Conservation (phyloP, 2,888 invertebrate species). For the Patella caerulea region DNA sequence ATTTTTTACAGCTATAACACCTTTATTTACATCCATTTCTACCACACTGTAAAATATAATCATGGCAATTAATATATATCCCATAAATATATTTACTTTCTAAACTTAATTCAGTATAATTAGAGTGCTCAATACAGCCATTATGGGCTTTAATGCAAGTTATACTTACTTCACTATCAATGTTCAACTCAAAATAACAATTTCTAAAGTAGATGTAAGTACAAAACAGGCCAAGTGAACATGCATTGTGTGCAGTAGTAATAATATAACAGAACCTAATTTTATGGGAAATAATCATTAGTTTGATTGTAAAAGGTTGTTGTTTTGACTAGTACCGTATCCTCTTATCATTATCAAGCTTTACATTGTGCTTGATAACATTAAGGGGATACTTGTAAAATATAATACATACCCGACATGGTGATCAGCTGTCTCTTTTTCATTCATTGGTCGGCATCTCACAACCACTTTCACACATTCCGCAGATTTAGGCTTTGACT, state of each 20-base stretch:
- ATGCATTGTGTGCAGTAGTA: neutral
- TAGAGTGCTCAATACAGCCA: too few relatives aligned
- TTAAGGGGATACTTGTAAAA: neutral
- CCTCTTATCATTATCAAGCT: neutral
- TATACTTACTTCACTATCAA: too few relatives aligned
- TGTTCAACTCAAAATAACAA: too few relatives aligned
- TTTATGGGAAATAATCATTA: too few relatives aligned
- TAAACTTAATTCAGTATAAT: too few relatives aligned
- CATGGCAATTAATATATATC: neutral
- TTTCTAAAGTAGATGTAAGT: too few relatives aligned
- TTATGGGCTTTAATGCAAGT: too few relatives aligned
- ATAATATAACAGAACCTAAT: neutral
- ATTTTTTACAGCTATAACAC: conserved; percentile 91
- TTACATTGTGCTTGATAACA: neutral
- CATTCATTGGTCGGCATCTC: conserved; percentile 94
- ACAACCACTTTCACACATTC: conserved; percentile 98
- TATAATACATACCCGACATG: conserved; percentile 74
- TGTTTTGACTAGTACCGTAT: too few relatives aligned
- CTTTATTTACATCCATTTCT: conserved; percentile 86
- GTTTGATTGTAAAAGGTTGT: too few relatives aligned
- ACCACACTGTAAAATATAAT: conserved; percentile 77
- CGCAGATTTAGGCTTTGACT: conserved; percentile 54
- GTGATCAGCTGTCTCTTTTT: conserved; percentile 84
- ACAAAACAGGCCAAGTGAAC: neutral
- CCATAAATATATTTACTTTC: too few relatives aligned